Evolutionary conservation across 1,140 invertebrate genomes (phyloP).

Genomic region (Gryon sp.): DNA sequence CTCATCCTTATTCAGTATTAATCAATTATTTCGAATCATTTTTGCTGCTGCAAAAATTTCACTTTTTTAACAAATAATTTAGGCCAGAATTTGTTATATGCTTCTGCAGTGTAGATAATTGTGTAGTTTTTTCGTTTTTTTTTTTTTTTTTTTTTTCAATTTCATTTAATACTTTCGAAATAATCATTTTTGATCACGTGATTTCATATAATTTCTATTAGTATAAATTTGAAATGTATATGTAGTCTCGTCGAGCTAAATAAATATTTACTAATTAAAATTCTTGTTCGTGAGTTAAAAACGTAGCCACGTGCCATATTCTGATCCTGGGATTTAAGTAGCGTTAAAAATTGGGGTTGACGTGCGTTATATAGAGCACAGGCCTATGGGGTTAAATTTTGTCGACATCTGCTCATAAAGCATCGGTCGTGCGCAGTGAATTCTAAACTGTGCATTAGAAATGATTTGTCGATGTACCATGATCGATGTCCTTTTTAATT

Average conservation of each 20-base stretch:
- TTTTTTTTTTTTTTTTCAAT: neutral
- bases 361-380: constrained; percentile 44
- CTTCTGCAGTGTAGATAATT: no score
- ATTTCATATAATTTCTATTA: neutral
- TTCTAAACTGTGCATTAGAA: constrained; percentile 70
- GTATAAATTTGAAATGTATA: neutral
- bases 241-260: neutral
- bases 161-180: neutral
- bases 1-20: constrained; percentile 38
- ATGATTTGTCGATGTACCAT: constrained; percentile 68
- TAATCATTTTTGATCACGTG: neutral
- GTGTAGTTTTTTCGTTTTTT: no score
- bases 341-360: constrained; percentile 58
- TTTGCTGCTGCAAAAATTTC: no score
- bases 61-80: no score
- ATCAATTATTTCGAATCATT: constrained; percentile 8
- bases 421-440: constrained; percentile 63
- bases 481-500: constrained; percentile 62
- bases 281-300: constrained; percentile 10
- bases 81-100: no score
- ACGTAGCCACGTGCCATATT: constrained; percentile 51
- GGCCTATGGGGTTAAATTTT: constrained; percentile 27
- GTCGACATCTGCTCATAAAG: constrained; percentile 59
- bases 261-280: constrained; percentile 49
- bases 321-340: constrained; percentile 52